Conservation (phyloP, 2,797 vertebrate genomes). For the Ibycter americanus region DNA sequence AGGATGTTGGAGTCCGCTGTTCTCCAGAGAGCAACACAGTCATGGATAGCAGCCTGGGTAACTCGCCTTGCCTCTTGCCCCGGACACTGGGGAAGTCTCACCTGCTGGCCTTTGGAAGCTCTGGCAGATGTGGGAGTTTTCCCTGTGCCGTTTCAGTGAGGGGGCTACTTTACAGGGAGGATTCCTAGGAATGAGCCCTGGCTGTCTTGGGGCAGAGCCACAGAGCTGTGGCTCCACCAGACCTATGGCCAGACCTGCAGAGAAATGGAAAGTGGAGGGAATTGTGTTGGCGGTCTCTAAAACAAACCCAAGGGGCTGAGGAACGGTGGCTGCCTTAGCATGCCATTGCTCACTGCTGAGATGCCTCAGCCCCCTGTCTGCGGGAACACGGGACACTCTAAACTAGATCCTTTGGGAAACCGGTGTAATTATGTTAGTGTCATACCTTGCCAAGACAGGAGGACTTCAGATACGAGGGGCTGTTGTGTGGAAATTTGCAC, state of each 20-base stretch:
- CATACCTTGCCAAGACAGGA: not conserved
- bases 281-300: not conserved
- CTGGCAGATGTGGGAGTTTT: not conserved
- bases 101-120: not conserved
- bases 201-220: not conserved
- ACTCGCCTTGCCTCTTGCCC: not conserved
- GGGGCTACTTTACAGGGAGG: not conserved
- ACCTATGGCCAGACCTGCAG: not conserved
- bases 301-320: not conserved
- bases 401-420: not conserved
- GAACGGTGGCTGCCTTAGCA: not conserved
- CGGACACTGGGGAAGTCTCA: not conserved
- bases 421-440: not conserved
- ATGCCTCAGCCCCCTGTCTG: not conserved
- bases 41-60: constrained; percentile 59
- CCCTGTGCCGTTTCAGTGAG: not conserved
- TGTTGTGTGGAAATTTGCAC: not conserved
- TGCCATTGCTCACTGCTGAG: not conserved
- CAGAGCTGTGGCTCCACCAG: not conserved
- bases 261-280: not conserved
- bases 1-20: constrained; percentile 89
- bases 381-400: not conserved
- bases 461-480: not conserved
- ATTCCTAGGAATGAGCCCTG: not conserved
- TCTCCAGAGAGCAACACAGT: constrained; percentile 76